These are phyloP conservation scores for Hydra vulgaris DNA, from an alignment of 30 jellyfish, hydroid and myxozoan genomes.

Conservation along the genomic window DNA sequence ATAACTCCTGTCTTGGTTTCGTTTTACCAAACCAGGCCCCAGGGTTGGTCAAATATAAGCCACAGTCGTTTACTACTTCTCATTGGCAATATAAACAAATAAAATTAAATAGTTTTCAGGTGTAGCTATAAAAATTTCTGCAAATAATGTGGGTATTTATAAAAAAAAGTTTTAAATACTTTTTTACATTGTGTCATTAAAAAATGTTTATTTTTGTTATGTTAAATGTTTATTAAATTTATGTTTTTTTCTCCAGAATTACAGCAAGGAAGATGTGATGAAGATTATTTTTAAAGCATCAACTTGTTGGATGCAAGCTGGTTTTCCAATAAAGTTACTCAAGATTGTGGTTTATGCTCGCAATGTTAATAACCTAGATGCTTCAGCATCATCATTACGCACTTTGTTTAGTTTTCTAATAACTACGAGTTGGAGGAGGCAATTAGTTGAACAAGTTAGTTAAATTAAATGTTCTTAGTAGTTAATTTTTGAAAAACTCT, in stretches of 20 bases:
- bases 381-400: neutral
- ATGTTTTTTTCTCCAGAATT: slow-evolving; percentile 29
- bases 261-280: slow-evolving; percentile 49
- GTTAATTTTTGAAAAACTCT: no score
- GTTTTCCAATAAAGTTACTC: slow-evolving; percentile 61
- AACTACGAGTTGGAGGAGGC: no score
- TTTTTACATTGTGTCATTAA: no score
- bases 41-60: neutral
- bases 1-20: neutral
- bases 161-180: no score
- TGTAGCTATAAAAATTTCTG: no score
- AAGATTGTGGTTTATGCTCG: slow-evolving; percentile 47
- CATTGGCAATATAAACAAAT: no score
- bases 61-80: neutral
- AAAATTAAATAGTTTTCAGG: no score
- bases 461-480: no score
- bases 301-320: slow-evolving; percentile 83
- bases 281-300: slow-evolving; percentile 65
- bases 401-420: neutral
- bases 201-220: no score
- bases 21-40: neutral
- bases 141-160: no score
- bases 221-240: no score
- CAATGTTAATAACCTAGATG: slow-evolving; percentile 1
- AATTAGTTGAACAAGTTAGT: no score